These are phyloP conservation scores for Oxyruncus cristatus DNA, from an alignment of 2,113 vertebrate genomes.

Conservation along the genomic window DNA sequence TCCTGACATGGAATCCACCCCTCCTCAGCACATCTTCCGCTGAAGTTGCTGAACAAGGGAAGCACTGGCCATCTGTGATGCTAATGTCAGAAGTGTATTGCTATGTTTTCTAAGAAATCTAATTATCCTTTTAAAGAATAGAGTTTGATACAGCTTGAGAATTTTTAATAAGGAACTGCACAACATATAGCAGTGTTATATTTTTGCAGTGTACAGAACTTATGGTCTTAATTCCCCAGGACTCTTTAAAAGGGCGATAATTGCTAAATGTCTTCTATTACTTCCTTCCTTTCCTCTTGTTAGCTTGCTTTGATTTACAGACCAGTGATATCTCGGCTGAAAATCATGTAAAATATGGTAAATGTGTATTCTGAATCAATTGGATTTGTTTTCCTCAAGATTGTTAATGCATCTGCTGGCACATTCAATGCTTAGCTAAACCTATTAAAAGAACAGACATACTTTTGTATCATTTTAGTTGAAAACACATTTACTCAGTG, in stretches of 20 bases:
- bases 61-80: neutral
- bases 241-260: neutral
- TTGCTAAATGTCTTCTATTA: neutral
- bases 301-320: conserved; percentile 2
- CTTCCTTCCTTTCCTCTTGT: neutral
- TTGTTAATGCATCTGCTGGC: neutral
- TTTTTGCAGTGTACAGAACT: neutral
- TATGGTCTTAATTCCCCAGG: neutral
- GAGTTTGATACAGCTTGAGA: neutral
- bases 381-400: neutral
- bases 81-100: neutral
- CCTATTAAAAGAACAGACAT: neutral
- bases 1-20: neutral
- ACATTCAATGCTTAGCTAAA: neutral
- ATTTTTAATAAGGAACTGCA: neutral
- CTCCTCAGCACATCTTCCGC: neutral
- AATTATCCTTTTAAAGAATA: neutral
- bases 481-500: neutral
- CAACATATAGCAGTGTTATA: neutral
- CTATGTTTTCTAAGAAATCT: neutral
- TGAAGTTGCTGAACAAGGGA: neutral
- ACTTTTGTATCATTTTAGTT: neutral
- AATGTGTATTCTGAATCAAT: neutral
- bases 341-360: neutral
- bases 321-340: neutral